phyloP scores from a whole-genome alignment of 1,140 invertebrate species.

The Megalonaias nervosa region DNA sequence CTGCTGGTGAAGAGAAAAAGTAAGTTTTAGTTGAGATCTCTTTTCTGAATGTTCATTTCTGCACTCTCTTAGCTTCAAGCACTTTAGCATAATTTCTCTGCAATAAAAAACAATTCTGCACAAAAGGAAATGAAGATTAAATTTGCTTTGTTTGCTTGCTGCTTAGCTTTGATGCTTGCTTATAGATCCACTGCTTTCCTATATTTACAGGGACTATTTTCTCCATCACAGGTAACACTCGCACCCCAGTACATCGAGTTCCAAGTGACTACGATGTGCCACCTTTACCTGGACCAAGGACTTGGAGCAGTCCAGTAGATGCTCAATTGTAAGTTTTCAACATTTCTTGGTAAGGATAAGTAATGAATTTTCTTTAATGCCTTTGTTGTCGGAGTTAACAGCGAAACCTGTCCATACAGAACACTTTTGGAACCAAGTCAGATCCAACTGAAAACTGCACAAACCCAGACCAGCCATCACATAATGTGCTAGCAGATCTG shows the following conservation, averaged over 20 bases:
- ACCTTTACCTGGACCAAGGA: slow-evolving; percentile 47
- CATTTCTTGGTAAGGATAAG: slow-evolving; percentile 4
- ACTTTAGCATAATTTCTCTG: no score
- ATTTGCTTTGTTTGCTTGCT: slow-evolving; percentile 7
- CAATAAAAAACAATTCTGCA: neutral
- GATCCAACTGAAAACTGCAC: no score
- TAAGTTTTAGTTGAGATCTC: no score
- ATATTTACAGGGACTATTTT: slow-evolving; percentile 60
- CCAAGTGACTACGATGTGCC: slow-evolving; percentile 73
- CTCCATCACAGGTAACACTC: slow-evolving; percentile 58
- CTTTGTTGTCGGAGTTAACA: neutral
- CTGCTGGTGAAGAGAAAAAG: no score
- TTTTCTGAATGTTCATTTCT: neutral
- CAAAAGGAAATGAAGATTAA: neutral
- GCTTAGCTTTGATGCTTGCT: slow-evolving; percentile 32
- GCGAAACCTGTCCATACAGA: neutral
- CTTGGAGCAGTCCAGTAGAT: slow-evolving; percentile 31
- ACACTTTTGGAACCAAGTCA: no score
- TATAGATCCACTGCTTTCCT: slow-evolving; percentile 5
- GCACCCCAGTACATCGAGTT: slow-evolving; percentile 48
- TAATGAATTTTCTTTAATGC: neutral
- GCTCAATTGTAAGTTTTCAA: slow-evolving; percentile 14
- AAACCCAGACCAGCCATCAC: no score
- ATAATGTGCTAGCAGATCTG: no score
- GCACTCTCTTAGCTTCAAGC: neutral